Conservation (phyloP, 2,797 vertebrate species). For the Alfaro cultratus region DNA sequence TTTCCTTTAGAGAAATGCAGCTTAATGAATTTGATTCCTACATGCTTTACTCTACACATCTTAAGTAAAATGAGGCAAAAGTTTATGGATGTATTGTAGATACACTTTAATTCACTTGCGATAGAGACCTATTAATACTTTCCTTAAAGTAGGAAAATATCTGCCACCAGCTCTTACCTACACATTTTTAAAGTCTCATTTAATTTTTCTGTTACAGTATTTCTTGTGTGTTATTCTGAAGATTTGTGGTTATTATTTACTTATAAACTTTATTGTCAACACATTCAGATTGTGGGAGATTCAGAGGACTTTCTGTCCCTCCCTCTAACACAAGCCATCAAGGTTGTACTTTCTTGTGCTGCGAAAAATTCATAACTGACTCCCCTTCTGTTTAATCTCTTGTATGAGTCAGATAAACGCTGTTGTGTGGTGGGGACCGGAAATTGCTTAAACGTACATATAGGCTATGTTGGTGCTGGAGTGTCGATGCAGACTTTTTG, state of each 20-base stretch:
- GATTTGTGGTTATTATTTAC: constrained; percentile 1
- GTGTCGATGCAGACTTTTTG: constrained; percentile 4
- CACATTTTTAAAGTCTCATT: neutral
- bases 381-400: constrained; percentile 18
- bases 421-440: neutral
- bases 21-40: constrained; percentile 42
- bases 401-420: neutral
- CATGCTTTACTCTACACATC: constrained; percentile 64
- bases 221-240: constrained; percentile 1
- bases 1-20: constrained; percentile 43
- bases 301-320: constrained; percentile 13
- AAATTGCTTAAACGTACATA: neutral
- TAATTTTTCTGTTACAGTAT: neutral
- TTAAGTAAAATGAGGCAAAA: constrained; percentile 69
- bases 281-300: constrained; percentile 17
- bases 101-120: constrained; percentile 57
- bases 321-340: constrained; percentile 17
- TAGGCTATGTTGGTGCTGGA: neutral
- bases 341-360: constrained; percentile 1
- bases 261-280: constrained; percentile 13
- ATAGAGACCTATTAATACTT: constrained; percentile 56
- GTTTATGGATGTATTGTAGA: constrained; percentile 60
- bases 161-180: neutral
- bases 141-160: constrained; percentile 45
- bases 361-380: constrained; percentile 23